Conservation (phyloP, 2,888 invertebrate species). For the Leptarthrus brevirostris region DNA sequence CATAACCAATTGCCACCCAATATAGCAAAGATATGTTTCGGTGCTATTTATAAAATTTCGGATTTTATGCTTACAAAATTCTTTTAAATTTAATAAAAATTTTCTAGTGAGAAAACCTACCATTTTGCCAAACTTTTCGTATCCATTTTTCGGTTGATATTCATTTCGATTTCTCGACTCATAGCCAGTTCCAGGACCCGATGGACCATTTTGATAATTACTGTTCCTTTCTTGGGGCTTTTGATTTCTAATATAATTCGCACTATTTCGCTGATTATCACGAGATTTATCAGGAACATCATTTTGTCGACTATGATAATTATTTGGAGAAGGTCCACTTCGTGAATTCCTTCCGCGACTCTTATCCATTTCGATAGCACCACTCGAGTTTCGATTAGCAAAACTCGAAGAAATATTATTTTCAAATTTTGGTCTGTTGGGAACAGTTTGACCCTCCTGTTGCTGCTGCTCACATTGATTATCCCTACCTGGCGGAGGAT, state of each 20-base stretch:
- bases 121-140: slow-evolving; percentile 8
- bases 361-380: slow-evolving; percentile 4
- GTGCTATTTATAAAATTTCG: too few relatives aligned
- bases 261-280: slow-evolving; percentile 27
- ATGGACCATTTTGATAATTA: slow-evolving; percentile 19
- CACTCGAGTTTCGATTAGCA: slow-evolving; percentile 54
- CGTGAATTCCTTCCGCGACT: slow-evolving; percentile 9
- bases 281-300: slow-evolving; percentile 6
- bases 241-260: slow-evolving; percentile 17
- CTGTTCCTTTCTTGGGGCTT: slow-evolving; percentile 44
- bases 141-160: slow-evolving; percentile 29
- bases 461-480: slow-evolving; percentile 36
- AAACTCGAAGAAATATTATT: slow-evolving; percentile 67
- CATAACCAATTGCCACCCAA: too few relatives aligned
- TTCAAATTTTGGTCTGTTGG: slow-evolving; percentile 61
- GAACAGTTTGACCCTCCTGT: slow-evolving; percentile 23
- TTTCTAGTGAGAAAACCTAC: too few relatives aligned
- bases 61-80: too few relatives aligned
- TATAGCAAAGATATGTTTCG: too few relatives aligned
- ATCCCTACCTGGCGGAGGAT: slow-evolving; percentile 36
- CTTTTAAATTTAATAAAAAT: too few relatives aligned
- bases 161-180: slow-evolving; percentile 22
- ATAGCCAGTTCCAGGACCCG: slow-evolving; percentile 46
- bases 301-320: slow-evolving; percentile 4
- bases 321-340: background rate